phyloP scores from a whole-genome alignment of 2,113 vertebrate species.

The Platycercus adscitus region DNA sequence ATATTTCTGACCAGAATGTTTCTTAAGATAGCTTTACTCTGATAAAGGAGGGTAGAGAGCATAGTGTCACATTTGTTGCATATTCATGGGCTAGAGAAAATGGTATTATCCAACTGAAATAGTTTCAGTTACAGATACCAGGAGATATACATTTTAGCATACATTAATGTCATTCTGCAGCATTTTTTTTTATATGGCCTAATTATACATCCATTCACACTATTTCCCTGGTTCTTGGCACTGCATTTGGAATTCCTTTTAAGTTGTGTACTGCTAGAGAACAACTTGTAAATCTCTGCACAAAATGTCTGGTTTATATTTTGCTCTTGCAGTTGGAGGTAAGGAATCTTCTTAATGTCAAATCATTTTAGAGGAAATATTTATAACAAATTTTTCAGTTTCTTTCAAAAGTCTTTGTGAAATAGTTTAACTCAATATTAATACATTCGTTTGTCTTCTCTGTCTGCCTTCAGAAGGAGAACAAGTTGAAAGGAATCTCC shows the following conservation, averaged over 20 bases:
- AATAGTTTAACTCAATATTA: background rate
- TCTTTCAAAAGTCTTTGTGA: background rate
- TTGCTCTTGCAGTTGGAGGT: background rate
- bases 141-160: background rate
- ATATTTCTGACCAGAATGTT: background rate
- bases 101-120: background rate
- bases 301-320: background rate
- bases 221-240: background rate
- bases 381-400: background rate
- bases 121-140: background rate
- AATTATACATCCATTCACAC: background rate
- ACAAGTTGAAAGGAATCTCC: conserved; percentile 85
- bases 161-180: background rate
- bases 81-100: background rate
- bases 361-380: background rate
- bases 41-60: background rate
- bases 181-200: background rate
- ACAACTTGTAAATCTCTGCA: background rate
- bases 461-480: conserved; percentile 83
- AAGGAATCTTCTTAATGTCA: background rate
- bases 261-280: background rate
- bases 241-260: background rate
- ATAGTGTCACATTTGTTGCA: background rate
- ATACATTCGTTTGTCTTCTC: background rate
- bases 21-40: background rate